Percentiles rank a stretch among this genome's conserved stretches.
Conservation (phyloP, 2,797 vertebrate genomes). For the Lacerta bilineata region DNA sequence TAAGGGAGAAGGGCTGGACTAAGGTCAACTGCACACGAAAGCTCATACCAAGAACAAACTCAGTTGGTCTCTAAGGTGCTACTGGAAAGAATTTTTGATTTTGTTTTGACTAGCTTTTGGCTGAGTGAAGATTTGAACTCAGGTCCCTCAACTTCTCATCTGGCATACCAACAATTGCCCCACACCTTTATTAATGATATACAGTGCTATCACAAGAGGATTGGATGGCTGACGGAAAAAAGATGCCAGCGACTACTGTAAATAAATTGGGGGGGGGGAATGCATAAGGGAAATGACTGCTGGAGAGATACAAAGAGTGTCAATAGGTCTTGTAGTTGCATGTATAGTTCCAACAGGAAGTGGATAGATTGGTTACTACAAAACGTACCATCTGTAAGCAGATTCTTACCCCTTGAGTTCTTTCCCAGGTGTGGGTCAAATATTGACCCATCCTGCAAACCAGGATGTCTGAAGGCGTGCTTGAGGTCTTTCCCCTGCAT, state of each 20-base stretch:
- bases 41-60: too few relatives aligned
- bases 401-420: conserved; percentile 10
- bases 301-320: background rate
- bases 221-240: background rate
- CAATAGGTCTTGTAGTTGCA: background rate
- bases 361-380: background rate
- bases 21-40: background rate
- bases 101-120: background rate
- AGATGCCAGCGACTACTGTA: background rate
- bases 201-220: background rate
- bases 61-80: too few relatives aligned
- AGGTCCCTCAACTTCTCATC: background rate
- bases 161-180: background rate
- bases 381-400: conserved; percentile 1
- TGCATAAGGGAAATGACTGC: conserved; percentile 11
- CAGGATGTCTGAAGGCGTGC: conserved; percentile 54
- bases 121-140: background rate
- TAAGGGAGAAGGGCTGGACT: background rate
- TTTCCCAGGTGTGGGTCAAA: conserved; percentile 43
- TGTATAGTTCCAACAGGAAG: conserved; percentile 13
- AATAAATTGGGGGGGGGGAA: background rate
- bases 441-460: conserved; percentile 38
- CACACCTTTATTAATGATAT: background rate
- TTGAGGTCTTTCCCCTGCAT: conserved; percentile 73
- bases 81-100: too few relatives aligned